Evolutionary conservation across 2,113 vertebrate species (phyloP).

Genomic region (Oriolus oriolus): DNA sequence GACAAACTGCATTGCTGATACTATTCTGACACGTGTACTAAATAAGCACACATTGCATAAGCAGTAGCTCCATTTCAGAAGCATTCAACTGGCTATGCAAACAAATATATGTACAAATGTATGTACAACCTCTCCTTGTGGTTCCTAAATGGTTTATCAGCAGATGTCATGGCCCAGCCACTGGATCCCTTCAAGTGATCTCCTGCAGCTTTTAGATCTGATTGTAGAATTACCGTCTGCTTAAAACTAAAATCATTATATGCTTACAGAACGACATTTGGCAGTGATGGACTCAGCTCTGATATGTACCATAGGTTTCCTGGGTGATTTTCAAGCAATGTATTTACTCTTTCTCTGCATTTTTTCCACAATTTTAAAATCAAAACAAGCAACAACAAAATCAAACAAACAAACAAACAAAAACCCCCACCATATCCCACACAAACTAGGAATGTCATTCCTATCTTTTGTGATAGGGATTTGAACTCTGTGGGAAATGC

Average conservation of each 20-base stretch:
- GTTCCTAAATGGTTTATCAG: background rate
- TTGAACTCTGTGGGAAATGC: background rate
- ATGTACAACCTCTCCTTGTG: background rate
- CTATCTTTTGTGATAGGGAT: background rate
- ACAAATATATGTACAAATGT: background rate
- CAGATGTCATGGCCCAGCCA: background rate
- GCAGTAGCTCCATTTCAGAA: background rate
- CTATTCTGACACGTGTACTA: background rate
- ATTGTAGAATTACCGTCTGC: background rate
- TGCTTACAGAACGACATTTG: background rate
- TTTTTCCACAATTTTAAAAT: background rate
- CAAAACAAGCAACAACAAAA: background rate
- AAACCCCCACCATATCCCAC: rapidly evolving
- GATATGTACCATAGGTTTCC: background rate
- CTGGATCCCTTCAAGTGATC: background rate
- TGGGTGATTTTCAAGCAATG: background rate
- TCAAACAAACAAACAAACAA: background rate
- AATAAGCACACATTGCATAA: background rate
- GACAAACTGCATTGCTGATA: background rate
- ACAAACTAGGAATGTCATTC: background rate
- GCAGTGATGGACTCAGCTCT: background rate
- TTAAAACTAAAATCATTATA: background rate
- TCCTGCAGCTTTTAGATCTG: background rate
- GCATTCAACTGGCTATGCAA: background rate
- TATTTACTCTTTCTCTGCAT: background rate